Evolutionary conservation across 37 sponge, comb jelly and placozoan species (phyloP), one percentile per base, ranked within the genome.

Genomic region (Lycopodina hypogea): DNA sequence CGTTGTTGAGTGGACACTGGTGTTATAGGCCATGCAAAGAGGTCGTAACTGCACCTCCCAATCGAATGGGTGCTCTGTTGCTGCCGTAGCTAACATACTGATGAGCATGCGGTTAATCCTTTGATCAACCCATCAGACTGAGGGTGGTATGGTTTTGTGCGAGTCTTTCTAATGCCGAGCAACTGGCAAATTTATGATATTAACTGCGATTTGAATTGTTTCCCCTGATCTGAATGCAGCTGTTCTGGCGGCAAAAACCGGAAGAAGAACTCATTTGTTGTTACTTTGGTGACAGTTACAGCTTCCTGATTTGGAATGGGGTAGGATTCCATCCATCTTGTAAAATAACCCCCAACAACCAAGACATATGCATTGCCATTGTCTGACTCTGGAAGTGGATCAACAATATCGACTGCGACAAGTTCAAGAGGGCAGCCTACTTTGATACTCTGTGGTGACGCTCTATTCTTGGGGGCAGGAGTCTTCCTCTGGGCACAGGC

Each of bases 251-350:
- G n/a, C n/a, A n/a, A n/a, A n/a, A n/a, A n/a, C 68, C 67, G 77
- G n/a, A n/a, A n/a, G 69, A 88, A 88, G 56, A 81, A 40, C 41
- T 81, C 65, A 23, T 82, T 33, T 14, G 34, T 41, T n/a, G n/a
- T n/a, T n/a, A n/a, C n/a, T n/a, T n/a, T 57, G 80, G 90, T 77
- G 17, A 89, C 90, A 23, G 81, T 79, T 11, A 22, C 34, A 6
- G 85, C 90, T 45, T 84, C 89, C 63, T 83, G 79, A 45, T 83
- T 83, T 17, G 80, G 83, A 9, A 88, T 88, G 32, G 89, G 32
- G 28, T n/a, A n/a, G n/a, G n/a, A n/a, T n/a, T n/a, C n/a, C n/a
- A n/a, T n/a, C n/a, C n/a, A n/a, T n/a, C n/a, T 76, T 84, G 19
- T 78, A 83, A 52, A 78, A 78, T 36, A 62, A 51, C 88, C 78